A percentile compares a stretch with the other conserved stretches of the same genome.
phyloP scores from a whole-genome alignment of 2,888 invertebrate genomes.

The Cactoblastis cactorum region DNA sequence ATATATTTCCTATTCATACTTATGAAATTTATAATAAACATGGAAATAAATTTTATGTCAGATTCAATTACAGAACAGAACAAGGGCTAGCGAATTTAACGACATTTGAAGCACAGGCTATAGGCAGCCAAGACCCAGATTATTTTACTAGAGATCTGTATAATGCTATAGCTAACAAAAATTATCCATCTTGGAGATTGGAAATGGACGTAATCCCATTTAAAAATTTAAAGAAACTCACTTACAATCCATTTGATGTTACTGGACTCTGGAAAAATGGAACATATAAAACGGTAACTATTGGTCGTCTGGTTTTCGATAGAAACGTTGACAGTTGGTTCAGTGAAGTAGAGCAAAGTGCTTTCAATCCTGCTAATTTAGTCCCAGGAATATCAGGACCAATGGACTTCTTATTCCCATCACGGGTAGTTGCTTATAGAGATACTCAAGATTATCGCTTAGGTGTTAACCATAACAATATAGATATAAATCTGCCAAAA shows the following conservation, averaged over 20 bases:
- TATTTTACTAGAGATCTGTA: constrained; percentile 89
- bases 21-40: constrained; percentile 90
- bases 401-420: constrained; percentile 44
- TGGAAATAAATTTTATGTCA: constrained; percentile 86
- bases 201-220: constrained; percentile 51
- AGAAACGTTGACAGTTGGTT: constrained; percentile 49
- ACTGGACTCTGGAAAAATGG: constrained; percentile 55
- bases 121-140: constrained; percentile 88
- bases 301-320: constrained; percentile 48
- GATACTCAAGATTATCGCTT: constrained; percentile 54
- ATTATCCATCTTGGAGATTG: constrained; percentile 57
- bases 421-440: constrained; percentile 42
- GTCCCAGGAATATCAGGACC: constrained; percentile 63
- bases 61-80: constrained; percentile 94
- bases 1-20: constrained; percentile 93
- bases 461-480: constrained; percentile 48
- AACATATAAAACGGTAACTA: constrained; percentile 42
- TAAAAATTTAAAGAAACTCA: constrained; percentile 35
- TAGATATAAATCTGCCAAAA: constrained; percentile 46
- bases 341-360: constrained; percentile 41
- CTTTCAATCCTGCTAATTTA: constrained; percentile 50
- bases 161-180: constrained; percentile 88
- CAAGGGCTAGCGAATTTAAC: constrained; percentile 89
- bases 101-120: constrained; percentile 79
- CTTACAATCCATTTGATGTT: constrained; percentile 58